phyloP scores from a whole-genome alignment of 2,113 vertebrate genomes.

The Astur gentilis region DNA sequence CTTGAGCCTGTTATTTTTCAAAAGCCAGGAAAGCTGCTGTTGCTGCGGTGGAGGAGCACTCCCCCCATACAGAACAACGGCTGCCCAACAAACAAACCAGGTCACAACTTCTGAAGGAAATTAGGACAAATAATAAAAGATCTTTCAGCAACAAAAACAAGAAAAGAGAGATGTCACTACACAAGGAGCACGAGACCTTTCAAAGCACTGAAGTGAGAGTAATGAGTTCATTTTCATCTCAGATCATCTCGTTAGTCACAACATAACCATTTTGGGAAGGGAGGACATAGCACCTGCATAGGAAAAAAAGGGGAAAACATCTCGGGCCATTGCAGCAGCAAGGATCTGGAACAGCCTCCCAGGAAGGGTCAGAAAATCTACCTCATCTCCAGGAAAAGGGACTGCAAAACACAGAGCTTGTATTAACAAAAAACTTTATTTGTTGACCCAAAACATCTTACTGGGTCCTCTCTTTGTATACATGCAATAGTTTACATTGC shows the following conservation, averaged over 20 bases:
- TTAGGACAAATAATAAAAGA: neutral
- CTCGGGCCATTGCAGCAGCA: accelerated
- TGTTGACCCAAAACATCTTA: neutral
- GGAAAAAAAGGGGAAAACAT: neutral
- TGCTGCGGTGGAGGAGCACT: neutral
- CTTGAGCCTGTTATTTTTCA: neutral
- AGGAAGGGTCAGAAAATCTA: neutral
- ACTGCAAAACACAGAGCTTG: neutral
- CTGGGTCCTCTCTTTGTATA: accelerated
- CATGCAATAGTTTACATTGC: neutral
- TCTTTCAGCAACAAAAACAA: neutral
- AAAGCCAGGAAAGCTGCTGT: neutral
- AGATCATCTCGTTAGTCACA: neutral
- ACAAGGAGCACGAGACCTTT: neutral
- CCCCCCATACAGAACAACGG: neutral
- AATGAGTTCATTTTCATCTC: neutral
- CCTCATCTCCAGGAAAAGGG: neutral
- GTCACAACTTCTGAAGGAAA: neutral
- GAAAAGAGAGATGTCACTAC: neutral
- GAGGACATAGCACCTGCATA: neutral
- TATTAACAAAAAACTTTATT: neutral
- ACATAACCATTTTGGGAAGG: neutral
- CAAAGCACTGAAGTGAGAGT: neutral
- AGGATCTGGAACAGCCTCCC: neutral
- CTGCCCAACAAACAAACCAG: neutral